Base-by-base conservation (phyloP, 2,888 invertebrate genomes). In the Serripes groenlandicus region DNA sequence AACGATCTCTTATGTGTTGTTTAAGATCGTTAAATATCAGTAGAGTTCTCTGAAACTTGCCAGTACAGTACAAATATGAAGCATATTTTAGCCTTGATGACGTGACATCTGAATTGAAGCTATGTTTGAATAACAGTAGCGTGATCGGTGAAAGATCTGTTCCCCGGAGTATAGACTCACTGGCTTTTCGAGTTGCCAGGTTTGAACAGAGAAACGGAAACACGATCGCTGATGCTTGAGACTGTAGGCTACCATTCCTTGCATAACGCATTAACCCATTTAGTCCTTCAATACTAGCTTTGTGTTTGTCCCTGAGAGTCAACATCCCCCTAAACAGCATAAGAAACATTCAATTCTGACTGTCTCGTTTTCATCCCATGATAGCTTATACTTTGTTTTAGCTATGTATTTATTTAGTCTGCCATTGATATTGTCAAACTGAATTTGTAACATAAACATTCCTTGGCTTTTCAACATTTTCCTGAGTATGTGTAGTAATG, bases 71-170 rank as follows among this genome's bases (percentile, higher is more conserved):
- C 52, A 52, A 52, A 52, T 52, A 52, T 52, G 52, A 52, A 21
- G 52, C 52, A 52, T n/a, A 52, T 23, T 52, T 52, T 52, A 52
- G 23, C 52, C 52, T 52, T 52, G 52, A 52, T 52, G 52, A 52
- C 18, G 52, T 15, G 3, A 52, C 52, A 15, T 52, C 52, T 4
- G 52, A 52, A 3, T 52, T 21, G 18, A 52, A 23, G 23, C 52
- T 52, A 21, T n/a, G 52, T 7, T 52, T 23, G 23, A 52, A 52
- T 23, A 52, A 23, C 23, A n/a, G 18, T 52, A 52, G 23, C 52
- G 52, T 52, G 3, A 15, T 23, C 23, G 52, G 52, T 52, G 52
- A n/a, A 15, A 23, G 18, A 7, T 52, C 18, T n/a, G 52, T 52
- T 7, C 52, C 52, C 18, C 23, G 52, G 23, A 21, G 18, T n/a